A percentile compares a stretch with the other conserved stretches of the same genome.
Evolutionary conservation across 1,140 invertebrate species (phyloP).

Genomic region (Dufourea novaeangliae): DNA sequence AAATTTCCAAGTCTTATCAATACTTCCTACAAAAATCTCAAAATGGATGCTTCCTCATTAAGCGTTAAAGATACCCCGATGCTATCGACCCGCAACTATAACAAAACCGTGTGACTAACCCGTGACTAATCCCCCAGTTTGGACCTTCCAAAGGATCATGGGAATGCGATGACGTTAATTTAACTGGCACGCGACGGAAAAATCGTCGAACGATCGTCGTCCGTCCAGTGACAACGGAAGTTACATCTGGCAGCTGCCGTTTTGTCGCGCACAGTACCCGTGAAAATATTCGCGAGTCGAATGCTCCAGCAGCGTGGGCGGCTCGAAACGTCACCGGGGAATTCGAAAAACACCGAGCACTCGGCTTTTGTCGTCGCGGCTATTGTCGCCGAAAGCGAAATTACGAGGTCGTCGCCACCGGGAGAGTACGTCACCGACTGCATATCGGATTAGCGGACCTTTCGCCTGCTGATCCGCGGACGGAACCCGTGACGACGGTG

Average conservation of each 20-base stretch:
- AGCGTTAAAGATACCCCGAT: not conserved
- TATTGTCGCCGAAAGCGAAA: not conserved
- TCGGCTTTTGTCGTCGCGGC: slow-evolving; percentile 27
- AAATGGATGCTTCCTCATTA: not conserved
- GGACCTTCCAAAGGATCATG: not conserved
- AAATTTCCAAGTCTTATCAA: not conserved
- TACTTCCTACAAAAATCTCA: too few relatives aligned
- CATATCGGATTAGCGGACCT: not conserved
- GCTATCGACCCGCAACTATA: not conserved
- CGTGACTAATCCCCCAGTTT: slow-evolving; percentile 4
- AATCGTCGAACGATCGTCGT: not conserved
- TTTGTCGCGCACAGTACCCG: not conserved
- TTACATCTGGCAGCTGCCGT: slow-evolving; percentile 3
- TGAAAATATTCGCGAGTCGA: slow-evolving; percentile 10
- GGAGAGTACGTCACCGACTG: not conserved
- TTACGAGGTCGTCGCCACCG: slow-evolving; percentile 25
- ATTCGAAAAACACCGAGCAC: slow-evolving; percentile 3
- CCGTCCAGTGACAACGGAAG: not conserved
- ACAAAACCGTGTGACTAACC: slow-evolving; percentile 8
- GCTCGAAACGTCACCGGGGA: not conserved
- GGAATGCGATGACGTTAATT: not conserved
- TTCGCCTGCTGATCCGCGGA: not conserved
- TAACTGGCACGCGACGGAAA: not conserved
- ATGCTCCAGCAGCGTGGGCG: slow-evolving; percentile 1
- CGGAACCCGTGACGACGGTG: not conserved